Base-by-base conservation (phyloP, 2,888 invertebrate species). In the Nesidiocoris tenuis region DNA sequence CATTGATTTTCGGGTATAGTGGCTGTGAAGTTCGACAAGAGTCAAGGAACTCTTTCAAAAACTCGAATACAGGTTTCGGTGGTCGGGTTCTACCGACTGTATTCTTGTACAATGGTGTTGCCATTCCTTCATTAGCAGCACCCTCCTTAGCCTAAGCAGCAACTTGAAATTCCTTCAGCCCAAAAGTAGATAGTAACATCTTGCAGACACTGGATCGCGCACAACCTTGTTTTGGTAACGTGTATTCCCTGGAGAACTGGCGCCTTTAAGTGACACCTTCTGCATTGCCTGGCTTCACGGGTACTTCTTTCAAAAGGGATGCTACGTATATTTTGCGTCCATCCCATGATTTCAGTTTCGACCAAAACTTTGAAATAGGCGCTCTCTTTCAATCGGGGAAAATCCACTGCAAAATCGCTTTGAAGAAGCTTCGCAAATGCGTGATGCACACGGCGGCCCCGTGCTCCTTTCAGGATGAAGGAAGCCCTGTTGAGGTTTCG, bases 11-110 rank as follows among this genome's bases (percentile, higher is more conserved):
- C 79, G 17, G 57, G 78, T 79, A 56, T 80, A 80, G 64, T 80
- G 80, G 0, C 79, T 79, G 2, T 78, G 79, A 0, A 80, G 59
- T 72, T 80, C 79, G 0, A 77, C 67, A 17, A 79, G 64, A 63
- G 18, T 78, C 59, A n/a, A 79, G 54, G 61, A 79, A 79, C 12
- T 23, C 39, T 63, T 75, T 67, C 54, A 75, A 21, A 66, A 54
- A 54, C 2, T 5, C 63, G 63, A 63, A 63, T 5, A 21, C 19
- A 2, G 61, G 16, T 61, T 18, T 61, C 17, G 9, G 16, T 61
- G 61, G 63, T 22, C 5, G 2, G 21, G 23, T 22, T 63, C 63
- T 12, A 18, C 63, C 63, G 18, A 63, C 17, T 7, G 61, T 7
- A 18, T 63, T 2, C 63, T 22, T 63, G 5, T 63, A 63, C 9